Evolutionary conservation across 2,888 invertebrate species (phyloP), one percentile per base, ranked within the genome.

Genomic region (Hyposoter didymator): DNA sequence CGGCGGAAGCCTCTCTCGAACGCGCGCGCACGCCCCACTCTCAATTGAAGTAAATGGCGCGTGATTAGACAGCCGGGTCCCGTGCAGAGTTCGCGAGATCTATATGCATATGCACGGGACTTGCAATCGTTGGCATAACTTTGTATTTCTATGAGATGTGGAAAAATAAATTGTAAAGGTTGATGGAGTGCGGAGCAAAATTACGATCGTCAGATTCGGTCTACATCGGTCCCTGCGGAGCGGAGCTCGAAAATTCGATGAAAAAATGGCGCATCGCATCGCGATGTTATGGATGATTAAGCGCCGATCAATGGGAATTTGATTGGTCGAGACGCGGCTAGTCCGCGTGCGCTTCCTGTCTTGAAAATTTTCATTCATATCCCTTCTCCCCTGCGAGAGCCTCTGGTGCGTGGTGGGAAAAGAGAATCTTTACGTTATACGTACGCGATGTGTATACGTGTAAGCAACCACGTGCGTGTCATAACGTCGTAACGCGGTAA

Each of bases 11-110:
- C 84, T 75, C 88, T 87, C 88, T 22, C 55, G 22, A 19, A 5
- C 55, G 55, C 66, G 73, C 76, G 67, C 75, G 32, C 62, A 59
- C 87, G 88, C 88, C n/a, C 86, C 88, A 87, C 87, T 90, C 90
- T 92, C 92, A 92, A 93, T 93, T 93, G 92, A 90, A 89, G 86
- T 89, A 89, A 92, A 92, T 92, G 87, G 90, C 89, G 88, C 86
- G 84, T 87, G 91, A 92, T 93, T 91, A 92, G 89, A 89, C 85
- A 74, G 88, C 87, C 89, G 88, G 87, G 19, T 19, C 14, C 69
- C 28, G 22, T 17, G 28, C 67, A 12, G 45, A 28, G 67, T n/a
- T 43, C 17, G 22, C 12, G 22, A 45, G 43, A 14, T 69, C 28
- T 28, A 14, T 39, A 17, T 32, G 62, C 35, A 32, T 62, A 32